Percentiles rank a stretch among this genome's conserved stretches.
Evolutionary conservation across 2,888 invertebrate species (phyloP).

Genomic region (Amphimallon solstitiale): DNA sequence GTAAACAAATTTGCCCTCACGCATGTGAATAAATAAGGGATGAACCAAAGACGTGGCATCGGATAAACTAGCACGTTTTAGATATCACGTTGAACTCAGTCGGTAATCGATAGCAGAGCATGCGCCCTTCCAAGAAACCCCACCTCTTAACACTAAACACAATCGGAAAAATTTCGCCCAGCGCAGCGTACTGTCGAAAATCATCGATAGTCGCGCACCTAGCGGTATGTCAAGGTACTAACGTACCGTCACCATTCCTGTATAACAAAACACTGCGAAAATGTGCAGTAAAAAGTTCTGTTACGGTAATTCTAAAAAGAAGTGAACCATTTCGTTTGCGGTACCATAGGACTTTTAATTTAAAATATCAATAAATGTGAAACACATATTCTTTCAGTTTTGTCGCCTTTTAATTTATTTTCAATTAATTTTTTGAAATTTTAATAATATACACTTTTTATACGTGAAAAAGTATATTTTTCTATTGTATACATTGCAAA

Average conservation of each 20-base stretch:
- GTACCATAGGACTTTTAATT: constrained; percentile 2
- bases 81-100: constrained; percentile 50
- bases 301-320: constrained; percentile 17
- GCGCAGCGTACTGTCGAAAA: constrained; percentile 44
- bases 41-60: constrained; percentile 39
- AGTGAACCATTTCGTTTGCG: constrained; percentile 19
- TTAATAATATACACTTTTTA: background rate
- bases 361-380: constrained; percentile 9
- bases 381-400: background rate
- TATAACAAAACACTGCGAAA: constrained; percentile 24
- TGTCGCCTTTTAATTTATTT: constrained; percentile 3
- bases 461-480: constrained; percentile 6
- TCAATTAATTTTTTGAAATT: background rate
- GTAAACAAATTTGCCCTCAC: background rate
- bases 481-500: background rate
- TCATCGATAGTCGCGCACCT: constrained; percentile 57
- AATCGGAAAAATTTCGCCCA: constrained; percentile 46
- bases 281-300: constrained; percentile 22
- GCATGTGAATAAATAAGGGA: constrained; percentile 35
- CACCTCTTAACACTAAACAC: constrained; percentile 47
- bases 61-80: constrained; percentile 47
- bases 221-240: constrained; percentile 49
- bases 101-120: constrained; percentile 56
- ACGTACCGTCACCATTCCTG: constrained; percentile 14
- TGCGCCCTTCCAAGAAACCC: constrained; percentile 49